A percentile compares a stretch with the other conserved stretches of the same genome.
Evolutionary conservation across 2,113 vertebrate genomes (phyloP).

Genomic region (Suncus etruscus): DNA sequence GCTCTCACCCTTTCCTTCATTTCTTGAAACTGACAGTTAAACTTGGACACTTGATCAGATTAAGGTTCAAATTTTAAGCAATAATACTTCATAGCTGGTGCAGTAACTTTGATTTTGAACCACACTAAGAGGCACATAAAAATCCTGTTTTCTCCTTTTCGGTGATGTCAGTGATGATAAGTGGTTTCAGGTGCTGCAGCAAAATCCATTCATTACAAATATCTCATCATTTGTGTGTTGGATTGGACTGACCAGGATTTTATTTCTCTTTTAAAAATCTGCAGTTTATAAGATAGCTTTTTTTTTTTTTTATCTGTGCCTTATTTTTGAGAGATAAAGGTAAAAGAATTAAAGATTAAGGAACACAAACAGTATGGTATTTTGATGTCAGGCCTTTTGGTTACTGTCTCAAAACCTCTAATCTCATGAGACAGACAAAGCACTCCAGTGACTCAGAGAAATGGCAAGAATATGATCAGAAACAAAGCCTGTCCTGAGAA

Average conservation of each 20-base stretch:
- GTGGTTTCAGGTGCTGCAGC: background rate
- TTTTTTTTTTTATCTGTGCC: slow-evolving; percentile 36
- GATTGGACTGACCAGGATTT: background rate
- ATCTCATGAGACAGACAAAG: slow-evolving; percentile 1
- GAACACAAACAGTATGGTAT: slow-evolving; percentile 17
- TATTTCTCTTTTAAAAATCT: background rate
- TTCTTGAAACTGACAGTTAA: slow-evolving; percentile 26
- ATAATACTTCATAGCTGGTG: background rate
- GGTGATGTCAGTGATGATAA: background rate
- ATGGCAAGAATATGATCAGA: background rate
- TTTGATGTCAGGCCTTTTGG: slow-evolving; percentile 18
- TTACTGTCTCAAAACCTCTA: slow-evolving; percentile 22
- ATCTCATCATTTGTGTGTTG: background rate
- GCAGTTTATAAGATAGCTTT: background rate
- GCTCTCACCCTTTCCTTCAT: background rate
- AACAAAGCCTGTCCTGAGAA: background rate
- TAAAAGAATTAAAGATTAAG: background rate
- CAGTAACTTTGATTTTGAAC: slow-evolving; percentile 18
- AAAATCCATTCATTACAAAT: background rate
- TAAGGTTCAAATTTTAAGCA: slow-evolving; percentile 41
- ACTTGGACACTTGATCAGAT: slow-evolving; percentile 6
- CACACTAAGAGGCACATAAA: background rate
- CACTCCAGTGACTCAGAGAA: slow-evolving; percentile 11
- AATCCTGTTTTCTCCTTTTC: background rate
- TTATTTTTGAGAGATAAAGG: slow-evolving; percentile 33